Evolutionary conservation across 2,797 vertebrate species (phyloP).

Genomic region (Chelon auratus): DNA sequence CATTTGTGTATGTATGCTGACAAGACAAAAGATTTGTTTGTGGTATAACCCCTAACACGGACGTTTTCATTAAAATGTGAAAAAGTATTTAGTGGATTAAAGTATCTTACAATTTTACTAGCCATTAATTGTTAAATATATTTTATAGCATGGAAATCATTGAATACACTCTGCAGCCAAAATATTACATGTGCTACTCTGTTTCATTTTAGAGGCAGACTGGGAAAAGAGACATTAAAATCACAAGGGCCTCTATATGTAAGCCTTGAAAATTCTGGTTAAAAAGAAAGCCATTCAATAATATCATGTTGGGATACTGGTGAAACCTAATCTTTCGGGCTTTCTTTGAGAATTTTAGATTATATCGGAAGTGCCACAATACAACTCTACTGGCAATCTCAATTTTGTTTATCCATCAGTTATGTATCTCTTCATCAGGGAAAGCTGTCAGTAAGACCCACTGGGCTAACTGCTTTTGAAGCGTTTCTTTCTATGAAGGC

Average conservation of each 20-base stretch:
- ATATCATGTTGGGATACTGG: background rate
- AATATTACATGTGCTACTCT: background rate
- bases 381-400: background rate
- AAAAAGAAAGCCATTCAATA: background rate
- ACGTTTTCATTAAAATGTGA: too few species aligned
- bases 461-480: background rate
- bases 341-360: constrained; percentile 8
- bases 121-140: too few species aligned
- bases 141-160: too few species aligned
- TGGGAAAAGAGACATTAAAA: too few species aligned
- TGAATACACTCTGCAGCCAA: background rate
- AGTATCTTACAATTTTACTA: background rate
- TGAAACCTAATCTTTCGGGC: background rate
- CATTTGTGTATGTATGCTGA: too few species aligned
- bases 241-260: background rate
- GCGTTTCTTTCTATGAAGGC: background rate
- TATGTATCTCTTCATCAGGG: constrained; percentile 5
- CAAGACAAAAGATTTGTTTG: background rate
- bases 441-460: background rate
- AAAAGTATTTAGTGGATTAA: background rate
- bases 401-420: background rate
- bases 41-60: background rate
- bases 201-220: background rate
- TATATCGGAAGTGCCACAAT: background rate
- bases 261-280: background rate